Base-by-base conservation (phyloP, 2,113 vertebrate species). In the Arvicanthis niloticus region DNA sequence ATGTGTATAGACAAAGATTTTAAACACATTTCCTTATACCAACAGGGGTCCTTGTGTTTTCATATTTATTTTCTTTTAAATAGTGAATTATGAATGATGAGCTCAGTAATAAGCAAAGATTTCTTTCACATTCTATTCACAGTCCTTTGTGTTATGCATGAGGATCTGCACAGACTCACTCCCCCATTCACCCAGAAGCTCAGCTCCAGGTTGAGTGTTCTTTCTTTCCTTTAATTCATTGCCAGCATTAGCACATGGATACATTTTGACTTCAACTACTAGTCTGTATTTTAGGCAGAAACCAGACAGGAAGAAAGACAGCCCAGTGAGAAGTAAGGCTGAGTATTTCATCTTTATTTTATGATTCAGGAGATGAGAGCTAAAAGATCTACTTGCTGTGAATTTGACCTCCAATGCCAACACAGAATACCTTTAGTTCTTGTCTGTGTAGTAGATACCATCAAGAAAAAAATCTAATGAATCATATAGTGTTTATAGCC, bases 261-360 rank as follows among this genome's bases (percentile, higher is more conserved):
- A 31, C 11, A 51, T 37, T 97, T 96, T 94, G 53, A 76, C 31
- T 85, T 65, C 17, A 81, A 67, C 81, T 58, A 78, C 45, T 19
- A 40, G 3, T 45, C 53, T 78, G 40, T 72, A 94, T 92, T 93
- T 97, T 70, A 91, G 81, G 51, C 76, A 93, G 76, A 97, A 88
- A 86, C 58, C 72, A 75, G 48, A 70, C 77, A 78, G 26, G 65
- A 94, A 37, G 40, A 45, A 42, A 42, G 37, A 76, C 73, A 67
- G 73, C 1, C 2, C 1, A 22, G 8, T 56, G 62, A 13, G 76
- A 53, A 17, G 34, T 94, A 96, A 29, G n/a, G 40, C 0, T 51
- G 56, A 76, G 42, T 48, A 77, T 95, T 94, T 96, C 72, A 91
- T 26, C 60, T 95, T 91, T 80, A 72, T 94, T 96, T 97, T 81